Conservation (phyloP, 1,140 invertebrate genomes). For the Sminthurides bifidus region DNA sequence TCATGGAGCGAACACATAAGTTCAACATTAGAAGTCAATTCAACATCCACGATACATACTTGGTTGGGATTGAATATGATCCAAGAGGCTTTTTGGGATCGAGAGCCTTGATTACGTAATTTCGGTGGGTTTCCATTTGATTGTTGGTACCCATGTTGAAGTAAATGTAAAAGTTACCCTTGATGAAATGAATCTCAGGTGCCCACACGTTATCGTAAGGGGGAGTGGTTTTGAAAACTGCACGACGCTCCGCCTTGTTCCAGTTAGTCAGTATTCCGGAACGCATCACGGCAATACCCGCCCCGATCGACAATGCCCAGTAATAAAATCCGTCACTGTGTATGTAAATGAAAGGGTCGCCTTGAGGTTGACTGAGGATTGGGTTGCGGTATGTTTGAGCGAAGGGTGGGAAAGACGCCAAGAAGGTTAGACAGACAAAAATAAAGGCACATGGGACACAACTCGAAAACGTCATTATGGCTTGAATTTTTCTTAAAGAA, state of each 20-base stretch:
- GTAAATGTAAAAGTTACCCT: conserved; percentile 15
- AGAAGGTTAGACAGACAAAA: too few species aligned
- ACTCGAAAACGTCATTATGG: too few species aligned
- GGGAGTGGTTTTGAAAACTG: not conserved
- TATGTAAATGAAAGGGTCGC: conserved; percentile 3
- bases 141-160: conserved; percentile 11
- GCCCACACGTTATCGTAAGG: conserved; percentile 8
- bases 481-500: too few species aligned
- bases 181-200: conserved; percentile 13
- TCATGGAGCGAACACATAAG: too few species aligned
- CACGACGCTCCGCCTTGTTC: conserved; percentile 7
- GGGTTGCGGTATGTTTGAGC: conserved; percentile 5
- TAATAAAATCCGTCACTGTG: conserved; percentile 34
- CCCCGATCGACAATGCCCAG: conserved; percentile 31
- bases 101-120: conserved; percentile 11
- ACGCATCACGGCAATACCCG: conserved; percentile 37
- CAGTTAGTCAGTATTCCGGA: conserved; percentile 35
- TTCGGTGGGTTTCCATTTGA: conserved; percentile 11
- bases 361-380: not conserved
- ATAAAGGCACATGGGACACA: too few species aligned
- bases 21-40: too few species aligned
- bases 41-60: too few species aligned
- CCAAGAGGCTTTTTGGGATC: conserved; percentile 1
- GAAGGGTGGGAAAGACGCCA: not conserved
- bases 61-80: too few species aligned